phyloP scores from a whole-genome alignment of 92 coral and sea anemone species.

The Palythoa heliodiscus region DNA sequence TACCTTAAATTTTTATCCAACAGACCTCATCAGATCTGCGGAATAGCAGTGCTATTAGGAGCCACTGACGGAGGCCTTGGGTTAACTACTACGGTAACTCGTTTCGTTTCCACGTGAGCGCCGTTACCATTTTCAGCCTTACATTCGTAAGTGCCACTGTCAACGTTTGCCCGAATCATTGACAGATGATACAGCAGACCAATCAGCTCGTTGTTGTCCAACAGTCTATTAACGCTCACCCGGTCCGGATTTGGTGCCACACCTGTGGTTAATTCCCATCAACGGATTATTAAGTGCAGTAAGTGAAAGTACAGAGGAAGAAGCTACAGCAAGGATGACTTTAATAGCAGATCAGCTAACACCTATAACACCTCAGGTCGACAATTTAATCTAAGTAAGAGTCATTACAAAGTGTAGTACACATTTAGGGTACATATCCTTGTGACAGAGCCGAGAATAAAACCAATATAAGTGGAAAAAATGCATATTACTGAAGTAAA shows the following conservation, averaged over 20 bases:
- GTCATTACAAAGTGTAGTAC: too few species aligned
- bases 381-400: too few species aligned
- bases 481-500: too few species aligned
- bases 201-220: slow-evolving; percentile 4
- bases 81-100: not conserved
- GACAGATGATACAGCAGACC: slow-evolving; percentile 24
- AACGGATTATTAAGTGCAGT: not conserved
- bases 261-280: not conserved
- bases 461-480: too few species aligned
- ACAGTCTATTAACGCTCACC: not conserved
- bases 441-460: too few species aligned
- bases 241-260: slow-evolving; percentile 30
- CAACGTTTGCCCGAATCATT: slow-evolving; percentile 5
- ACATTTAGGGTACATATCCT: too few species aligned
- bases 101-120: slow-evolving; percentile 7
- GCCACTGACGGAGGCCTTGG: slow-evolving; percentile 23
- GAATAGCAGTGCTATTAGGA: not conserved
- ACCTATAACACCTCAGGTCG: not conserved
- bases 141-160: slow-evolving; percentile 37
- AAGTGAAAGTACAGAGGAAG: too few species aligned
- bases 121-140: slow-evolving; percentile 18
- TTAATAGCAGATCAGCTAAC: not conserved
- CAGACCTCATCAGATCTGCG: not conserved
- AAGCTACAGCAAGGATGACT: not conserved
- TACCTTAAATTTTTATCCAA: not conserved